Conservation (phyloP, 2,797 vertebrate genomes). For the Anabas testudineus region DNA sequence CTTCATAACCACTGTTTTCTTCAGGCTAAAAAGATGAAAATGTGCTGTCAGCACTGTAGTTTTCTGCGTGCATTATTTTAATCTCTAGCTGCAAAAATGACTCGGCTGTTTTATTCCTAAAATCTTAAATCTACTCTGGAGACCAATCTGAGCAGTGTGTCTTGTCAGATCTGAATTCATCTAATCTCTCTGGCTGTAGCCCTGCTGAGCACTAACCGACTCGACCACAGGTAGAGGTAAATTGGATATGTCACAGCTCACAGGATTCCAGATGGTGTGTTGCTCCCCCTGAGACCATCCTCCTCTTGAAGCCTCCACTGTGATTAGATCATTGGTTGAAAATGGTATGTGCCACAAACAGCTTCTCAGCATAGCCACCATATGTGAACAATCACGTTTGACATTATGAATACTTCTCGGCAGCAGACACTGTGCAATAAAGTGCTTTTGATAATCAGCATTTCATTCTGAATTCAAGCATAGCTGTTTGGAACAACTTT, state of each 20-base stretch:
- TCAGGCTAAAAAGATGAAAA: neutral
- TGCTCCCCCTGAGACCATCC: constrained; percentile 67
- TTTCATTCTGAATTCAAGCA: no score
- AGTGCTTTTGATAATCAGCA: no score
- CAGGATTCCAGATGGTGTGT: constrained; percentile 77
- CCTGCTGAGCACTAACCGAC: constrained; percentile 48
- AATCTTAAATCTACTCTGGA: constrained; percentile 4
- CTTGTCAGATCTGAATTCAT: constrained; percentile 44
- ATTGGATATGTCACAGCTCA: constrained; percentile 79
- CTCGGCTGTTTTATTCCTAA: neutral
- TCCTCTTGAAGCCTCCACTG: constrained; percentile 58
- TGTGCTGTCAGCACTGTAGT: no score
- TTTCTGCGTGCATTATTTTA: neutral
- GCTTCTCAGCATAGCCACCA: constrained; percentile 67
- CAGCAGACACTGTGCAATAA: no score
- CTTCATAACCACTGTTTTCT: neutral
- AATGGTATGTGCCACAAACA: constrained; percentile 75
- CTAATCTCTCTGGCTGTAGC: constrained; percentile 38
- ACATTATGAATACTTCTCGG: no score
- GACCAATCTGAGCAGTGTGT: constrained; percentile 13
- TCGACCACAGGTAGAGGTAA: constrained; percentile 75
- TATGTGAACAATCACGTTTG: constrained; percentile 48
- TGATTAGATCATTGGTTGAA: constrained; percentile 60
- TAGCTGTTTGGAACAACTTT: neutral
- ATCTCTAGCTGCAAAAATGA: neutral